Base-by-base conservation (phyloP, 2,888 invertebrate species). In the Magallana nippona region DNA sequence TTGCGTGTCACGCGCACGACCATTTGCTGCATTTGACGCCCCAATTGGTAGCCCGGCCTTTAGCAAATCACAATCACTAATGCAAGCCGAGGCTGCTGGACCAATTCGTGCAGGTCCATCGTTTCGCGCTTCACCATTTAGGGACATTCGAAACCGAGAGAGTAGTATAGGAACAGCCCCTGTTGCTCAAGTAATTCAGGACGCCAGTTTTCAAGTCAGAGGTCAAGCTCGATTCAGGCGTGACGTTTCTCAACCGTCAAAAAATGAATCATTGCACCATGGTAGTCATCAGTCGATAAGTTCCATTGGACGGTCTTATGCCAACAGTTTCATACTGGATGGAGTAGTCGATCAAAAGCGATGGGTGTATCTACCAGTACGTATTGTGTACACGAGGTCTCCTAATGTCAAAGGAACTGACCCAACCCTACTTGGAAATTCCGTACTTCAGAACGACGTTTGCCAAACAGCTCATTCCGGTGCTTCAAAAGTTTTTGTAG, bases 301-400 rank as follows among this genome's bases (percentile, higher is more conserved):
- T 44, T 63, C 55, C 57, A 11, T 86, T 19, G 82, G 80, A 56
- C 55, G 22, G n/a, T 82, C 86, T 8, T 83, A 62, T 27, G 89
- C 90, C 82, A 91, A 91, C 81, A 87, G 84, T 44, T 91, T 87
- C 81, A 87, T 89, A 82, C 79, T 90, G 2, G 86, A 90, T 82
- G 88, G 89, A 15, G 83, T 71, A 1, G 88, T 89, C 63, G 90
- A 90, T 71, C 84, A 87, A 3, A 87, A 85, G 56, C 77, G 86
- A 55, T 91, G 91, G 91, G 89, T 85, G 1, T 90, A 87, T 83
- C 83, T 91, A 5, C 90, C 91, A 0, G 87, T 91, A 0, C 87
- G 88, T 81, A 83, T 91, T 55, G 82, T 90, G 71, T 86, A 88
- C n/a, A 60, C 63, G 55, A 62, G 90, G 55, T 44, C 44, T 44